phyloP scores from a whole-genome alignment of 2,888 invertebrate genomes.

The Allacma fusca region DNA sequence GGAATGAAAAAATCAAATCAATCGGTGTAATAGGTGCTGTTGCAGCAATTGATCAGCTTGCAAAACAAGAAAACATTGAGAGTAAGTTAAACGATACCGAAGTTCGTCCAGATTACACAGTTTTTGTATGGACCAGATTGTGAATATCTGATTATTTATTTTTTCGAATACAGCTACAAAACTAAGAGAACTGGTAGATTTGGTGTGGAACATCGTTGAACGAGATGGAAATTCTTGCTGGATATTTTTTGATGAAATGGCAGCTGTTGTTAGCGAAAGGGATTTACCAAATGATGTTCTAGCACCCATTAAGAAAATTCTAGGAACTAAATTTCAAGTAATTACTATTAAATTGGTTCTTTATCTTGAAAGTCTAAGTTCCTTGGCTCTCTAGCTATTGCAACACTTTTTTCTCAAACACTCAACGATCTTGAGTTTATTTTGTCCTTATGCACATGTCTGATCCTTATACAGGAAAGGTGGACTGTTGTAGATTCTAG shows the following conservation, averaged over 20 bases:
- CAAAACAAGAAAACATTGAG: constrained; percentile 8
- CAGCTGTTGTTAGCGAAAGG: constrained; percentile 27
- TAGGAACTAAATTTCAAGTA: constrained; percentile 36
- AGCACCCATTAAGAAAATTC: not conserved
- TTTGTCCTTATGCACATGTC: not conserved
- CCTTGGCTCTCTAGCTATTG: too few relatives aligned
- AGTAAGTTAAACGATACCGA: too few relatives aligned
- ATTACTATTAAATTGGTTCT: too few relatives aligned
- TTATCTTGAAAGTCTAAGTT: too few relatives aligned
- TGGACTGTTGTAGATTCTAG: constrained; percentile 30
- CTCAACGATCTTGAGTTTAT: too few relatives aligned
- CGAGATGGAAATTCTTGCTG: constrained; percentile 34
- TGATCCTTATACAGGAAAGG: constrained; percentile 3
- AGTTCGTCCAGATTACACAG: not conserved
- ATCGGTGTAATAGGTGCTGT: constrained; percentile 39
- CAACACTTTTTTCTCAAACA: too few relatives aligned
- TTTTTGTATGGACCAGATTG: not conserved
- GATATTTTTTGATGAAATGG: constrained; percentile 46
- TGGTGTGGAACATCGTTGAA: constrained; percentile 38
- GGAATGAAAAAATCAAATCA: constrained; percentile 31
- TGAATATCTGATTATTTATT: not conserved
- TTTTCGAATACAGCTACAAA: constrained; percentile 12
- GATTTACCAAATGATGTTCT: constrained; percentile 22
- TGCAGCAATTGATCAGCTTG: constrained; percentile 36
- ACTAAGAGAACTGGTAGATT: constrained; percentile 24